A percentile compares a stretch with the other conserved stretches of the same genome.
Conservation (phyloP, 1,140 invertebrate species). For the Neodiprion lecontei region DNA sequence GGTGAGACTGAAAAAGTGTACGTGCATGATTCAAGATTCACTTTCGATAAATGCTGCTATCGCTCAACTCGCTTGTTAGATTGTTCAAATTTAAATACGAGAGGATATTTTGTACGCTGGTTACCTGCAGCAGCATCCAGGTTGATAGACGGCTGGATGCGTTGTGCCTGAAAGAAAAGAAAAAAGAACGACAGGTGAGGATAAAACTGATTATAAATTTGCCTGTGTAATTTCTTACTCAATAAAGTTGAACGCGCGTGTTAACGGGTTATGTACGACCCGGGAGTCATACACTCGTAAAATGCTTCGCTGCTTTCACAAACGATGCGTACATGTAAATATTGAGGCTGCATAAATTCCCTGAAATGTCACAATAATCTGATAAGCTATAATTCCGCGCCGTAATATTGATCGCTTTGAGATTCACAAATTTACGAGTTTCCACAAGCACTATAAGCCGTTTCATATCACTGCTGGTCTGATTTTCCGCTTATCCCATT, state of each 20-base stretch:
- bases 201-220: conserved; percentile 4
- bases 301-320: background rate
- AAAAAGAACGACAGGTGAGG: background rate
- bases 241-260: background rate
- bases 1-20: too few species aligned
- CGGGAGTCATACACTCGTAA: conserved; percentile 2
- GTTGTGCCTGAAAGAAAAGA: background rate
- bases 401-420: background rate
- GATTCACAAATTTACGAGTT: background rate
- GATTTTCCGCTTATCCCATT: background rate
- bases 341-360: background rate
- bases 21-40: too few species aligned
- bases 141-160: background rate
- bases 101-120: background rate
- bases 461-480: background rate
- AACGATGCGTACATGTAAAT: background rate
- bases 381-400: background rate
- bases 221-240: background rate
- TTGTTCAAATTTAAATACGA: too few species aligned
- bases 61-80: too few species aligned
- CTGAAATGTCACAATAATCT: background rate
- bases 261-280: conserved; percentile 2
- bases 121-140: background rate
- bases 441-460: background rate
- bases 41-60: too few species aligned